These are phyloP conservation scores for Amiota minor DNA, from an alignment of 2,888 invertebrate genomes.

Conservation along the genomic window DNA sequence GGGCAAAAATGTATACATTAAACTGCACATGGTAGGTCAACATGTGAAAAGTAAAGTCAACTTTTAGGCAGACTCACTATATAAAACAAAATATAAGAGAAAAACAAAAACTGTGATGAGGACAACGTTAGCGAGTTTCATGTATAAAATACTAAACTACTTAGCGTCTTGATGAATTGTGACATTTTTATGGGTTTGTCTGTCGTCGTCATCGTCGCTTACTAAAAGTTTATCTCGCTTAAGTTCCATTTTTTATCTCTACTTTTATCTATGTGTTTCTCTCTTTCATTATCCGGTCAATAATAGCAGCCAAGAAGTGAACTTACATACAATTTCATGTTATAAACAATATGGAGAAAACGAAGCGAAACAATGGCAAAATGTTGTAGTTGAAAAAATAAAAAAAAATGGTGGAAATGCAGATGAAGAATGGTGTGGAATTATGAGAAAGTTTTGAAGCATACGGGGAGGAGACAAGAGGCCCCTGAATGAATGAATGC, in stretches of 20 bases:
- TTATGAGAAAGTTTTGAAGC: conserved; percentile 15
- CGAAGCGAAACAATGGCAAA: neutral
- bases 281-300: too few relatives aligned
- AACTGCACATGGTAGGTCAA: neutral
- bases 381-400: neutral
- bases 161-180: conserved; percentile 63
- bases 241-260: too few relatives aligned
- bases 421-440: neutral
- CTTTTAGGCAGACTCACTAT: conserved; percentile 4
- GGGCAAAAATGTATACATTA: neutral
- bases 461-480: neutral
- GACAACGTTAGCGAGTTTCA: conserved; percentile 32
- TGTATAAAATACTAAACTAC: conserved; percentile 61
- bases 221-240: conserved; percentile 13
- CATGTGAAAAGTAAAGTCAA: conserved; percentile 6
- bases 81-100: conserved; percentile 1
- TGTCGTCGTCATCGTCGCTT: conserved; percentile 19
- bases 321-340: neutral
- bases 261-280: too few relatives aligned
- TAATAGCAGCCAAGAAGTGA: neutral
- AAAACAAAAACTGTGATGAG: neutral
- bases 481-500: neutral
- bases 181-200: conserved; percentile 68
- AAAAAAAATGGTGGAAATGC: neutral
- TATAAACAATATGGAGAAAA: conserved; percentile 12